Evolutionary conservation across 2,888 invertebrate genomes (phyloP).

Genomic region (Ochropleura leucogaster): DNA sequence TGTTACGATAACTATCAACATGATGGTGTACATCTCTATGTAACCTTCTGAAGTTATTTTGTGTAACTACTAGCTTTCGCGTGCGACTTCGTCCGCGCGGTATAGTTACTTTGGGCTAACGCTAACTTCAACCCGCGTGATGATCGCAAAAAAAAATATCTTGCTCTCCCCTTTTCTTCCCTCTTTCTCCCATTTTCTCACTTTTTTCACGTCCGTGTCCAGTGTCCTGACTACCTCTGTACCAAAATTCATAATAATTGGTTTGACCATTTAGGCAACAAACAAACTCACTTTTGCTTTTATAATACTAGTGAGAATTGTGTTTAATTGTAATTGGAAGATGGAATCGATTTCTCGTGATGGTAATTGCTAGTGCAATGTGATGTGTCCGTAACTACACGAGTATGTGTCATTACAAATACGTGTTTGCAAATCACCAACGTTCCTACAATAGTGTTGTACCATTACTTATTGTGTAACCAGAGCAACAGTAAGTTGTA

Average conservation of each 20-base stretch:
- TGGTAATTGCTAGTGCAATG: conserved; percentile 9
- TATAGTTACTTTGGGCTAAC: too few species aligned
- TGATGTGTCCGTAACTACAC: not conserved
- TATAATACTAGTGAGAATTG: not conserved
- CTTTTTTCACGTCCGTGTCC: too few species aligned
- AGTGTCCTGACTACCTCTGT: too few species aligned
- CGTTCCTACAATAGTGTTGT: conserved; percentile 7
- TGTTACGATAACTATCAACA: not conserved
- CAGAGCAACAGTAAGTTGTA: conserved; percentile 30
- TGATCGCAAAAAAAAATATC: too few species aligned
- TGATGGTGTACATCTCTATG: not conserved
- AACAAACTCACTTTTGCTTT: too few species aligned
- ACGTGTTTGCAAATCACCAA: conserved; percentile 42
- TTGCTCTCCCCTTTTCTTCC: too few species aligned
- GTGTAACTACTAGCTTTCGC: not conserved
- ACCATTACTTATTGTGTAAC: conserved; percentile 36
- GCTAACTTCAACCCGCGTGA: too few species aligned
- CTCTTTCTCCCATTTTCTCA: too few species aligned
- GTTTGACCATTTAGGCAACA: too few species aligned
- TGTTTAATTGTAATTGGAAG: conserved; percentile 8
- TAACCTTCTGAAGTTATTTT: not conserved
- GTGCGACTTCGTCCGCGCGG: too few species aligned
- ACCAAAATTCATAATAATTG: too few species aligned
- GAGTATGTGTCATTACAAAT: conserved; percentile 33
- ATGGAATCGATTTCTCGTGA: conserved; percentile 19